Evolutionary conservation across 2,113 vertebrate genomes (phyloP), one percentile per base, ranked within the genome.

Genomic region (Halichoeres trimaculatus): DNA sequence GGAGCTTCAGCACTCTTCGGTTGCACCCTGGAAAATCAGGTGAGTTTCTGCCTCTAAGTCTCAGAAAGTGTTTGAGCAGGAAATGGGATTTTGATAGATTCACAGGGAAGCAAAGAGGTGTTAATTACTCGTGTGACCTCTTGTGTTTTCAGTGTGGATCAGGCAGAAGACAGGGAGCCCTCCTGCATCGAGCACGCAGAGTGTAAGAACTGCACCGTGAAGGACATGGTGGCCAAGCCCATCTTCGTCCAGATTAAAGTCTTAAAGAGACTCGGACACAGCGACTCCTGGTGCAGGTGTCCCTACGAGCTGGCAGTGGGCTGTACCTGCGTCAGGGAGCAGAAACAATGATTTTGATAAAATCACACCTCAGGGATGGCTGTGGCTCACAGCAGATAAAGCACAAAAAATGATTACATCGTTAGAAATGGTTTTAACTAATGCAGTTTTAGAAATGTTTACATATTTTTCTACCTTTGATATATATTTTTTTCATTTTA

Each of bases 121-220:
- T 8, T 20, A 3, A 38, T 17, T 24, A 26, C 16, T 59, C 17
- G 26, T 23, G 2, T 2, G 5, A 1, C 2, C 48, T 17, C 51
- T 36, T 24, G 1, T 23, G 10, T 5, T 59, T 57, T 11, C 59
- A 88, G 86, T 0, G 0, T 0, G 0, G 0, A 38, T 0, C 0
- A 0, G 0, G 0, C 0, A 7, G 0, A 0, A 0, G 57, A 4
- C 10, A n/a, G 56, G 14, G 1, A 10, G 1, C 67, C 68, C 0
- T 0, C 0, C 0, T 0, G 0, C 0, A 50, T 87, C 10, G 0
- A 0, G 0, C 0, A 58, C 0, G 88, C 81, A 1, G 0, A 0
- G 0, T 89, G 88, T 26, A 13, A 0, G 0, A 0, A 0, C 0
- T 88, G 88, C 66, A 56, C 0, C 0, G 1, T 19, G 6, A 0